Evolutionary conservation across 2,113 vertebrate genomes (phyloP), one percentile per base, ranked within the genome.

Genomic region (Tragulus kanchil): DNA sequence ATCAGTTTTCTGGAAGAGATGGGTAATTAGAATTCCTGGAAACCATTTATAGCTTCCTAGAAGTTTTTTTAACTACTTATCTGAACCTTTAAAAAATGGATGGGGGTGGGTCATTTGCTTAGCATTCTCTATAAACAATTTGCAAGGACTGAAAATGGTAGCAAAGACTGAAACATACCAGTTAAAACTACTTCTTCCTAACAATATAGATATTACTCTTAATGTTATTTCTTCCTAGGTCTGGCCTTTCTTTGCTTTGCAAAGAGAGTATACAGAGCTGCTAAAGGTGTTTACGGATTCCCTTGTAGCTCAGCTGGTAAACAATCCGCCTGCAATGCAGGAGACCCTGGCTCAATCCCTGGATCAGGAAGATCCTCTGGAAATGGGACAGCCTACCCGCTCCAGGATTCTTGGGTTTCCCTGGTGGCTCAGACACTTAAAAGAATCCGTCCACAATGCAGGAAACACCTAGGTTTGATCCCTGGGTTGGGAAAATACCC

Each of bases 21-120:
- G 67, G 28, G 85, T 59, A 71, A 97, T 88, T 73, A 93, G 73
- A 95, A 86, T 89, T 97, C 96, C 50, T 96, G 67, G 96, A 96
- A 97, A 95, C 90, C 81, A 97, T 36, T 96, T 62, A 87, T 9
- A 42, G 48, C 17, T 89, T 96, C 79, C 45, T 50, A 94, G 81
- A 95, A 81, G 88, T n/a, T 69, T 64, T 85, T 93, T 45, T 11
- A 85, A 95, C 50, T 95, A 87, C 36, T 64, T 85, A 85, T 65
- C 36, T 36, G 82, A 95, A 94, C 91, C 77, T 84, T 79, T 42
- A 77, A 77, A 90, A 86, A 77, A 28, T 42, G 45, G 16, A 8
- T 25, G 16, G 14, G 14, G 36, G 31, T 36, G 23, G 26, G 9
- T 79, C n/a, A 95, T 77, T 62, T 90, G 31, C 36, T 90, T 92